Percentiles rank a stretch among this genome's conserved stretches.
Conservation (phyloP, 2,888 invertebrate genomes). For the Leptopilina myrica region DNA sequence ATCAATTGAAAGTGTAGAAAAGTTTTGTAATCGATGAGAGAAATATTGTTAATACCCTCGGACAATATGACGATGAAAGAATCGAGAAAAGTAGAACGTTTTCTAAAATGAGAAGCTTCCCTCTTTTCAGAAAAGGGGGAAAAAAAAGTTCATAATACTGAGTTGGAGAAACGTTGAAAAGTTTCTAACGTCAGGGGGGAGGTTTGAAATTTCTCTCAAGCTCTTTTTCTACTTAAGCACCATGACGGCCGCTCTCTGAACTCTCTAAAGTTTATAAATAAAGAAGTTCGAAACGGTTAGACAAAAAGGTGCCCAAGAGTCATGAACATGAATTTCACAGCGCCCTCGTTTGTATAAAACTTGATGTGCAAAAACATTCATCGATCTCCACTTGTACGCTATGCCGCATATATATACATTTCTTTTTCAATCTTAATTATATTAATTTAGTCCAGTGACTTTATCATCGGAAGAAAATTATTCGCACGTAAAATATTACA, state of each 20-base stretch:
- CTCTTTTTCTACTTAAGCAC: slow-evolving; percentile 34
- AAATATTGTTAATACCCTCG: slow-evolving; percentile 15
- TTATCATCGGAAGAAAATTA: slow-evolving; percentile 55
- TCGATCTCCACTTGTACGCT: slow-evolving; percentile 34
- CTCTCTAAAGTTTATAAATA: slow-evolving; percentile 36
- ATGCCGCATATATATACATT: slow-evolving; percentile 52
- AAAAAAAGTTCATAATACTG: slow-evolving; percentile 32
- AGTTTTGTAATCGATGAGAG: background rate
- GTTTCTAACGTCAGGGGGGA: background rate
- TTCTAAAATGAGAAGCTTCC: slow-evolving; percentile 1
- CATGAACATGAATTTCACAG: background rate
- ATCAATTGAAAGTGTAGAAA: background rate
- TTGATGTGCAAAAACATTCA: background rate
- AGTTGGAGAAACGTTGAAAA: slow-evolving; percentile 25
- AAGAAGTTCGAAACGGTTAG: slow-evolving; percentile 1
- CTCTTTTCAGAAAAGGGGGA: background rate
- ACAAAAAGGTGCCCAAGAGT: slow-evolving; percentile 22
- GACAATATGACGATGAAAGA: slow-evolving; percentile 24
- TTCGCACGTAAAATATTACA: slow-evolving; percentile 43
- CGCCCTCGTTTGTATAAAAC: background rate
- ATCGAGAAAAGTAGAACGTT: slow-evolving; percentile 21
- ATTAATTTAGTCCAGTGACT: slow-evolving; percentile 59
- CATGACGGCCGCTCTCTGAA: slow-evolving; percentile 24
- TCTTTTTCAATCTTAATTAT: slow-evolving; percentile 64
- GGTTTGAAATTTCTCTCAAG: slow-evolving; percentile 28